Percentiles rank a stretch among this genome's conserved stretches.
phyloP scores from a whole-genome alignment of 2,888 invertebrate species.

The Bibio marci region DNA sequence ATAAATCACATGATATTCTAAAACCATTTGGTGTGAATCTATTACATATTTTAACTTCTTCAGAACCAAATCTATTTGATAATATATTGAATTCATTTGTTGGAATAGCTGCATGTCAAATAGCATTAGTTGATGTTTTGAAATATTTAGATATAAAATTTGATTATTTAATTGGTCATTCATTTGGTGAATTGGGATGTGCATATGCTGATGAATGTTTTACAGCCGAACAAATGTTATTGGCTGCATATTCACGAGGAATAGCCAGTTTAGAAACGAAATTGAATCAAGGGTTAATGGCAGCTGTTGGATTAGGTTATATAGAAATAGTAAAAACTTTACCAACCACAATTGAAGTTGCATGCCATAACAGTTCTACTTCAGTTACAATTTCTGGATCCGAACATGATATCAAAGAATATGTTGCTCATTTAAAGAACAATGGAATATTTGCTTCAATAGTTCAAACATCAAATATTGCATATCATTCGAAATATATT shows the following conservation, averaged over 20 bases:
- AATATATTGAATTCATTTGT: conserved; percentile 55
- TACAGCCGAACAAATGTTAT: conserved; percentile 62
- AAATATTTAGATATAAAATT: conserved; percentile 33
- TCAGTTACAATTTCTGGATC: conserved; percentile 68
- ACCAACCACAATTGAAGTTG: conserved; percentile 55
- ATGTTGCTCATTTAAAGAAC: conserved; percentile 40
- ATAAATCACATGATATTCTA: conserved; percentile 42
- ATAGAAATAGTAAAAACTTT: conserved; percentile 24
- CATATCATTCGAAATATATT: conserved; percentile 69
- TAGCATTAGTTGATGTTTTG: conserved; percentile 35
- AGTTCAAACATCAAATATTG: conserved; percentile 64
- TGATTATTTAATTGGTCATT: conserved; percentile 47
- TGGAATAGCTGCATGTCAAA: conserved; percentile 53
- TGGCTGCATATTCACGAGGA: conserved; percentile 63
- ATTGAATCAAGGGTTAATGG: conserved; percentile 58
- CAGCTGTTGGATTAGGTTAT: conserved; percentile 52
- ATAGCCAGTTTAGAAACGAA: conserved; percentile 45
- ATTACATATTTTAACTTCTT: conserved; percentile 39
- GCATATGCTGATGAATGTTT: conserved; percentile 35
- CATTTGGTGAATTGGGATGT: conserved; percentile 81
- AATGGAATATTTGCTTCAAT: conserved; percentile 57
- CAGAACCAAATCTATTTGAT: conserved; percentile 44
- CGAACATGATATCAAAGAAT: conserved; percentile 39
- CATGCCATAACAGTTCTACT: conserved; percentile 58
- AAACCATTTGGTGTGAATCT: conserved; percentile 46